Percentiles rank a stretch among this genome's conserved stretches.
Evolutionary conservation across 2,888 invertebrate genomes (phyloP).

Genomic region (Thumatha senex): DNA sequence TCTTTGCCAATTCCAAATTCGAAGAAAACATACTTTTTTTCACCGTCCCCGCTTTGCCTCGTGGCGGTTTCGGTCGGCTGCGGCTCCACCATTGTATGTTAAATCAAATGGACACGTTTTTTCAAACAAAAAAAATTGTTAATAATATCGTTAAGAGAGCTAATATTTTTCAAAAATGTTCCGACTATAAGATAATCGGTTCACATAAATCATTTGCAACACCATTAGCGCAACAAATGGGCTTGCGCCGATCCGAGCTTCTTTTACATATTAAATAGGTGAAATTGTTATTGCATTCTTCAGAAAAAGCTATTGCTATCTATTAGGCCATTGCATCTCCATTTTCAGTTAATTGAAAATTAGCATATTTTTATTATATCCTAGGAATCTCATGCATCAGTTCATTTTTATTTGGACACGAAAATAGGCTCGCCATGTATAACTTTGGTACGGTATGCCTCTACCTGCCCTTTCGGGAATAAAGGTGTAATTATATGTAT

Average conservation of each 20-base stretch:
- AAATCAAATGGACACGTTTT: conserved; percentile 24
- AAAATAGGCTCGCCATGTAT: no score
- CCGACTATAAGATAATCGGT: conserved; percentile 41
- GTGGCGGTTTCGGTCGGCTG: conserved; percentile 23
- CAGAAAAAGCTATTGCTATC: conserved; percentile 18
- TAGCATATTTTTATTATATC: background rate
- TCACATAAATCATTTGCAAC: conserved; percentile 45
- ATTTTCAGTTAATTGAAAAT: conserved; percentile 1
- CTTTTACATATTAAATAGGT: conserved; percentile 47
- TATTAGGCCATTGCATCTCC: conserved; percentile 5
- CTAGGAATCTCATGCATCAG: no score
- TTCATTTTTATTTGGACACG: no score
- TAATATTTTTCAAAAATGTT: conserved; percentile 23
- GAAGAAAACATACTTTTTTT: conserved; percentile 30
- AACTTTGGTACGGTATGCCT: no score
- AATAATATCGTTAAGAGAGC: conserved; percentile 31
- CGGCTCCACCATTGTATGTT: conserved; percentile 36
- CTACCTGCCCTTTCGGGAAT: no score
- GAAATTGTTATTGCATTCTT: conserved; percentile 27
- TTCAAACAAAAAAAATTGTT: conserved; percentile 22
- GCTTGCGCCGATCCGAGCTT: conserved; percentile 35
- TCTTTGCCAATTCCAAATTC: conserved; percentile 25
- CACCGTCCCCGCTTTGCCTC: conserved; percentile 18
- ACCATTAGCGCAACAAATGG: conserved; percentile 51
- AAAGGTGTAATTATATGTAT: no score